These are phyloP conservation scores for Myotis planiceps DNA, from an alignment of 2,797 vertebrate genomes.

Conservation along the genomic window DNA sequence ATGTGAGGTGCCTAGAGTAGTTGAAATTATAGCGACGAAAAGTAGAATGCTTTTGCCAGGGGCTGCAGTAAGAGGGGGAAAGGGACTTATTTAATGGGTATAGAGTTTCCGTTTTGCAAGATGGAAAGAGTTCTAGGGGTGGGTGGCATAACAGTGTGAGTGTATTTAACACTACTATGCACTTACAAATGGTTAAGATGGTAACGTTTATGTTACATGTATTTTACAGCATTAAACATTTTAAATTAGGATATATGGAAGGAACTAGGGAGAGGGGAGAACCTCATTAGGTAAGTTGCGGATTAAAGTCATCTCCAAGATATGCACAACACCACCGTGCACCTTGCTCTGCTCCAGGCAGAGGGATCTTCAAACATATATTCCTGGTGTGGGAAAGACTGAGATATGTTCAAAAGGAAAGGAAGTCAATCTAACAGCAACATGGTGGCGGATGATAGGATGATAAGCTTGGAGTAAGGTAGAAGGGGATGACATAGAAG, in stretches of 20 bases:
- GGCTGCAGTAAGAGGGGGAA: not conserved
- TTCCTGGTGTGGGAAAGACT: not conserved
- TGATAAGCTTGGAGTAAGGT: not conserved
- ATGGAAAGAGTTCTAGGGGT: not conserved
- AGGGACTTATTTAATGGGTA: not conserved
- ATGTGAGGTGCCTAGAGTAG: not conserved
- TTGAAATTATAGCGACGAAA: not conserved
- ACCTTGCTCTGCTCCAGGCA: not conserved
- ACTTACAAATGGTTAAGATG: not conserved
- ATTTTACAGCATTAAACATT: not conserved
- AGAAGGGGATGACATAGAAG: not conserved
- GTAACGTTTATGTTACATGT: not conserved
- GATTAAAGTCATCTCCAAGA: not conserved
- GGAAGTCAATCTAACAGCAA: not conserved
- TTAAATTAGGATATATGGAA: not conserved
- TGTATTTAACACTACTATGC: not conserved
- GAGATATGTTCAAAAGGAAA: not conserved
- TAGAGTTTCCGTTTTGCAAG: not conserved
- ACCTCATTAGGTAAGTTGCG: not conserved
- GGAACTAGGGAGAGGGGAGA: not conserved
- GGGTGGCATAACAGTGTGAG: rapidly evolving
- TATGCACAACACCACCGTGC: rapidly evolving
- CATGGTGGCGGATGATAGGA: not conserved
- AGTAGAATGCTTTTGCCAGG: not conserved
- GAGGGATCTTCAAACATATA: not conserved